phyloP scores from a whole-genome alignment of 2,888 invertebrate species.

The Ophioninae sp. region DNA sequence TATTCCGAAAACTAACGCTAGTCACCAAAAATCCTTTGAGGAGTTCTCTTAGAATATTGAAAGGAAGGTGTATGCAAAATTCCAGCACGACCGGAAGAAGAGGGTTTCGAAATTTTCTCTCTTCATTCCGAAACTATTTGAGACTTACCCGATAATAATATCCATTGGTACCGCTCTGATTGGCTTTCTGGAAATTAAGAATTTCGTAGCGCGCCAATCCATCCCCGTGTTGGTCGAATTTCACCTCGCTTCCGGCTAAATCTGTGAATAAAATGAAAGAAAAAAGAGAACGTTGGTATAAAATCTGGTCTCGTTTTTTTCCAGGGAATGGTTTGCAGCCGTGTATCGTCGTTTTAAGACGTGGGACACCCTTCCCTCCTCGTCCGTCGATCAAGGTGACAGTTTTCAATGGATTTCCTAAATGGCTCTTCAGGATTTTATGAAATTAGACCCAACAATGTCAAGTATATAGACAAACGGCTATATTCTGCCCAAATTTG shows the following conservation, averaged over 20 bases:
- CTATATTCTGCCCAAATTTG: no score
- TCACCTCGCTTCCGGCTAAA: slow-evolving; percentile 85
- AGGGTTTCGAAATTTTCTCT: neutral
- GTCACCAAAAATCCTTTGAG: no score
- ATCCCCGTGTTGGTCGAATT: slow-evolving; percentile 88
- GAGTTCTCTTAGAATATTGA: no score
- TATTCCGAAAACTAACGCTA: no score
- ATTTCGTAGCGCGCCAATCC: slow-evolving; percentile 89
- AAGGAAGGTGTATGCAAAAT: no score
- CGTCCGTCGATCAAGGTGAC: no score
- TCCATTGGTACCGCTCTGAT: slow-evolving; percentile 79
- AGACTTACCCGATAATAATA: slow-evolving; percentile 82
- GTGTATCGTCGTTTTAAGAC: neutral
- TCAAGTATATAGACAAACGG: no score
- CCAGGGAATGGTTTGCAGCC: neutral
- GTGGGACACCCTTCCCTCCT: no score
- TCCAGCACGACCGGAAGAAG: no score
- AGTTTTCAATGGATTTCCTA: no score
- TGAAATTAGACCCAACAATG: no score
- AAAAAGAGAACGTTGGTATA: neutral
- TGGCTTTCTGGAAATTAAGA: slow-evolving; percentile 85
- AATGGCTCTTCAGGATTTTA: no score
- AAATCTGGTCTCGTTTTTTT: neutral
- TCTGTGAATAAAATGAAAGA: slow-evolving; percentile 80
- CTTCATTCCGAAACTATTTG: neutral